Conservation (phyloP, 2,797 vertebrate species). For the Rhinatrema bivittatum region DNA sequence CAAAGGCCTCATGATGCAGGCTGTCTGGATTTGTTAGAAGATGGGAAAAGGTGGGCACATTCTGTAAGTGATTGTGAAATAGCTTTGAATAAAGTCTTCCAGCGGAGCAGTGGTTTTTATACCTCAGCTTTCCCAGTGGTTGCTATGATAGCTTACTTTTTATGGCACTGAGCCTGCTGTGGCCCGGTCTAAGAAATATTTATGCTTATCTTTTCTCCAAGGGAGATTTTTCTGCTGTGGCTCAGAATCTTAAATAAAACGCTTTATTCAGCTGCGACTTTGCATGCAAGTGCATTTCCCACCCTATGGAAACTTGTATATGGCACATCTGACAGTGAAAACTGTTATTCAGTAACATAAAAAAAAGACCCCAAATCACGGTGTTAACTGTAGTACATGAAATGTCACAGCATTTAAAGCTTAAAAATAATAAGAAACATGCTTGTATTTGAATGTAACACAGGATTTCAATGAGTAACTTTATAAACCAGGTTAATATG, state of each 20-base stretch:
- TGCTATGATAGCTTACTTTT: constrained; percentile 22
- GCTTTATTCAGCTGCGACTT: constrained; percentile 19
- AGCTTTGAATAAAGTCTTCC: constrained; percentile 28
- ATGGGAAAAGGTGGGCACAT: neutral
- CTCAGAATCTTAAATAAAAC: constrained; percentile 21
- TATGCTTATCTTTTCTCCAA: constrained; percentile 24
- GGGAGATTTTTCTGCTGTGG: constrained; percentile 5
- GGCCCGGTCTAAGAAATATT: constrained; percentile 13
- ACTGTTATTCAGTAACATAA: neutral
- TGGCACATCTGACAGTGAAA: constrained; percentile 9
- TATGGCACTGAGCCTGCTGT: constrained; percentile 14
- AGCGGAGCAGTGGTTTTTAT: constrained; percentile 17
- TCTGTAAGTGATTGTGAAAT: constrained; percentile 17
- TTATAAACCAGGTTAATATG: constrained; percentile 13
- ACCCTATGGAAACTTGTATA: neutral
- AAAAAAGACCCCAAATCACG: neutral
- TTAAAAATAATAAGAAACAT: too few species aligned
- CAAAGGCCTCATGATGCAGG: too few species aligned
- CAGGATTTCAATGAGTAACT: constrained; percentile 24
- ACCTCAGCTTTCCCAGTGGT: constrained; percentile 12
- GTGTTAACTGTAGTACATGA: neutral
- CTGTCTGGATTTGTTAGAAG: constrained; percentile 3
- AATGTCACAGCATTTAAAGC: too few species aligned
- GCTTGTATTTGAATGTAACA: constrained; percentile 40
- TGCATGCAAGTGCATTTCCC: constrained; percentile 7